Evolutionary conservation across 2,888 invertebrate genomes (phyloP).

Genomic region (Hirtodrosophila histrioides): DNA sequence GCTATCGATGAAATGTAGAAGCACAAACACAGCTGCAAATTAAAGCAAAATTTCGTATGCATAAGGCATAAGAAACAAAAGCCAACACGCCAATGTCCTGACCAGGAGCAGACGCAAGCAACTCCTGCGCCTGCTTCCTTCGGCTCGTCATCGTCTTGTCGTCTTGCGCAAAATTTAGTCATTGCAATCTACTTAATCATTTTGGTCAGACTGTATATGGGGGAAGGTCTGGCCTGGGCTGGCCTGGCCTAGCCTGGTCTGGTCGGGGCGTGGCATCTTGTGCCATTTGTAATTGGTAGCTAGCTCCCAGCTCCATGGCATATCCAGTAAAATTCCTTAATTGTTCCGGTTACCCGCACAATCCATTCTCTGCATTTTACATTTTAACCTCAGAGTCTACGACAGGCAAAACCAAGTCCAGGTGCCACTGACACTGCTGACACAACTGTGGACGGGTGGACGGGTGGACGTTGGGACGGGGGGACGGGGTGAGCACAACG

Average conservation of each 20-base stretch:
- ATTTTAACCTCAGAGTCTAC: conserved; percentile 78
- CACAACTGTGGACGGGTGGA: conserved; percentile 26
- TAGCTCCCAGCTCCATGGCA: conserved; percentile 31
- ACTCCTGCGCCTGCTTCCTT: background rate
- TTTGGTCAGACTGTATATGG: conserved; percentile 53
- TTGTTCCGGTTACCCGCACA: conserved; percentile 84
- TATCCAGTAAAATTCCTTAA: conserved; percentile 81
- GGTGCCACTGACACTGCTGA: conserved; percentile 76
- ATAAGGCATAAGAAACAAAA: conserved; percentile 75
- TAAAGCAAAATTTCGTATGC: conserved; percentile 69
- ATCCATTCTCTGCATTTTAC: conserved; percentile 83
- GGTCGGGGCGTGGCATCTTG: conserved; percentile 16
- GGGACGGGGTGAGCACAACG: no score
- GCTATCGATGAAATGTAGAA: conserved; percentile 72
- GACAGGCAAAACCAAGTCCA: conserved; percentile 70
- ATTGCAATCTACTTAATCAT: conserved; percentile 80
- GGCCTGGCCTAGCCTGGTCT: background rate
- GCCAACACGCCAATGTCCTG: conserved; percentile 64
- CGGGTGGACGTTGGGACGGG: background rate
- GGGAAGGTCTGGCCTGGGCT: background rate
- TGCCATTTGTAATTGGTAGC: conserved; percentile 74
- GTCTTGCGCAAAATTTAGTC: conserved; percentile 72
- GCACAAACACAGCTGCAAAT: conserved; percentile 45
- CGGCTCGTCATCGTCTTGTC: conserved; percentile 45
- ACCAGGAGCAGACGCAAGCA: background rate